Percentiles rank a stretch among this genome's conserved stretches.
Conservation (phyloP, 2,888 invertebrate genomes). For the Neoscelio sp. region DNA sequence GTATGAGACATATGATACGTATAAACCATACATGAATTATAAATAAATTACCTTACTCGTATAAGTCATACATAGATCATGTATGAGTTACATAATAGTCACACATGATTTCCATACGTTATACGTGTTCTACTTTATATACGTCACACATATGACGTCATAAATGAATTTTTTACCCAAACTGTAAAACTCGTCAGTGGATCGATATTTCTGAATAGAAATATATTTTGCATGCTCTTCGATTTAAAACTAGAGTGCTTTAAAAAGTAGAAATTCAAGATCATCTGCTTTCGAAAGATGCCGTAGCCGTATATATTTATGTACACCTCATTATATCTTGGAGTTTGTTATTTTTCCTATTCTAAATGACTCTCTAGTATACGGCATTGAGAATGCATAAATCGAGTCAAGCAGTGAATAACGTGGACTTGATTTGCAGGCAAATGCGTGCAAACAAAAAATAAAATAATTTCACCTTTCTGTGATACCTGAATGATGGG, state of each 20-base stretch:
- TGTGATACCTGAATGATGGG: conserved; percentile 79
- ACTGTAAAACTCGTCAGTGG: neutral
- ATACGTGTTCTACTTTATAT: too few species aligned
- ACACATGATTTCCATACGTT: too few species aligned
- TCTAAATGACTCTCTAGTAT: conserved; percentile 50
- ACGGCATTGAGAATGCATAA: conserved; percentile 46
- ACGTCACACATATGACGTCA: too few species aligned
- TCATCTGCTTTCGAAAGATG: conserved; percentile 21
- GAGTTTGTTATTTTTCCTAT: conserved; percentile 20
- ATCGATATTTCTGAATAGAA: conserved; percentile 23
- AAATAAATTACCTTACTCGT: too few species aligned
- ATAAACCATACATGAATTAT: too few species aligned
- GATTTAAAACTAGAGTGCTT: conserved; percentile 28
- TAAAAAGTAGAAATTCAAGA: conserved; percentile 22
- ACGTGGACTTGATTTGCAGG: conserved; percentile 68
- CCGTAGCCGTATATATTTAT: neutral
- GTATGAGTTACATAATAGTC: too few species aligned
- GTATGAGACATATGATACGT: too few species aligned
- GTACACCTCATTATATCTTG: conserved; percentile 15
- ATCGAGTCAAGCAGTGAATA: conserved; percentile 59
- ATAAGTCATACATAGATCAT: too few species aligned
- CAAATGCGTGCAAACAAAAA: conserved; percentile 79
- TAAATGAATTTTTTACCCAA: neutral
- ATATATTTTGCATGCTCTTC: conserved; percentile 45
- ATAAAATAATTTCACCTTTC: conserved; percentile 80